phyloP scores from a whole-genome alignment of 1,140 invertebrate genomes.

The Scaptomyza graminum region DNA sequence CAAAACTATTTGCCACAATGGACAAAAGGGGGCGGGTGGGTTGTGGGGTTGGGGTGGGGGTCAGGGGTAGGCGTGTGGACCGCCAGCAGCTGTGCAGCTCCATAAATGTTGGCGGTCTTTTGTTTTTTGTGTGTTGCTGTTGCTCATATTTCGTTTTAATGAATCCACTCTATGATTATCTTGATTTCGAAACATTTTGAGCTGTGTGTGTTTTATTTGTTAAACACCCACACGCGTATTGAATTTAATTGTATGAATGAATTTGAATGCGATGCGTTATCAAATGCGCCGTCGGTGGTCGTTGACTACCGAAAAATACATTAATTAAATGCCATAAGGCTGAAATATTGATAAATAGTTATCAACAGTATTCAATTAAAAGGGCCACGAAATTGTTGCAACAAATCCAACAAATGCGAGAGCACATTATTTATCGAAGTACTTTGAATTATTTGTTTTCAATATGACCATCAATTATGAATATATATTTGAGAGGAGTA shows the following conservation, averaged over 20 bases:
- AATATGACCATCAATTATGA: conserved; percentile 9
- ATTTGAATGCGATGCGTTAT: conserved; percentile 34
- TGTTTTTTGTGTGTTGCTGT: conserved; percentile 46
- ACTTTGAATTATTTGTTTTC: conserved; percentile 21
- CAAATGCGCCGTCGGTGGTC: conserved; percentile 45
- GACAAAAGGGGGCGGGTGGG: not conserved
- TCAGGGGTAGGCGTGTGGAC: conserved; percentile 15
- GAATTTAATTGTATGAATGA: conserved; percentile 32
- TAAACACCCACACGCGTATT: conserved; percentile 33
- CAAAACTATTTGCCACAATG: conserved; percentile 74
- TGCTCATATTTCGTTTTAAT: conserved; percentile 78
- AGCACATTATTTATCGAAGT: conserved; percentile 26
- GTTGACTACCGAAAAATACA: conserved; percentile 48
- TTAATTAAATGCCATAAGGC: conserved; percentile 56
- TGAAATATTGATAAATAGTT: conserved; percentile 50
- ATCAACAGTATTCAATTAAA: conserved; percentile 42
- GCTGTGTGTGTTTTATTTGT: conserved; percentile 7
- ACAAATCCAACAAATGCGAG: conserved; percentile 29
- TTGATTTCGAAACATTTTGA: conserved; percentile 70
- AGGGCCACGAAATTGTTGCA: conserved; percentile 23
- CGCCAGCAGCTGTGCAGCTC: conserved; percentile 46
- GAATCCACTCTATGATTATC: conserved; percentile 76
- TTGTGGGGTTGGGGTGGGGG: not conserved
- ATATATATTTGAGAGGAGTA: not conserved
- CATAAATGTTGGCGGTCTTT: conserved; percentile 47